Evolutionary conservation across 2,888 invertebrate genomes (phyloP).

Genomic region (Antitype chi): DNA sequence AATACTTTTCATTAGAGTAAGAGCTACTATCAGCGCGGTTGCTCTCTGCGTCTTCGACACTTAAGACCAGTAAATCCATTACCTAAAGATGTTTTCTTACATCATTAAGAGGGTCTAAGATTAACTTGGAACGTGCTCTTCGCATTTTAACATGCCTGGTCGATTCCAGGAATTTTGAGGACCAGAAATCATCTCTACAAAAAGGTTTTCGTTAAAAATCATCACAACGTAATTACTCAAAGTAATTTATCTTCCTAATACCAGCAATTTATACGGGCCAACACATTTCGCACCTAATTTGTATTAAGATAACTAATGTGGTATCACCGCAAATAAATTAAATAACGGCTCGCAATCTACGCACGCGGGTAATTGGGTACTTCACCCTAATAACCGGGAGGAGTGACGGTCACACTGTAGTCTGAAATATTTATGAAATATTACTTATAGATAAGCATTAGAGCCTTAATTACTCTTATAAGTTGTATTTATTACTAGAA

Average conservation of each 20-base stretch:
- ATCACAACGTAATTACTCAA: not conserved
- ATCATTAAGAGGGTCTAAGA: not conserved
- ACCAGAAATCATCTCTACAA: not conserved
- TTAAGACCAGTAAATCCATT: not conserved
- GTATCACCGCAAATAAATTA: slow-evolving; percentile 46
- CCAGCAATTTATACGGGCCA: slow-evolving; percentile 13
- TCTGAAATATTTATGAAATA: slow-evolving; percentile 43
- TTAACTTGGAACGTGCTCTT: not conserved
- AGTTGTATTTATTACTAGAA: slow-evolving; percentile 9
- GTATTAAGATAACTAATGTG: slow-evolving; percentile 37
- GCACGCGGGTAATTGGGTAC: slow-evolving; percentile 42
- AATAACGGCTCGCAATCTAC: slow-evolving; percentile 43
- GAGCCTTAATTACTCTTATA: not conserved
- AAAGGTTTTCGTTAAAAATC: slow-evolving; percentile 7
- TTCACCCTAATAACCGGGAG: slow-evolving; percentile 21
- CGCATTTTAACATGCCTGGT: not conserved
- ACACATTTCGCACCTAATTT: slow-evolving; percentile 46
- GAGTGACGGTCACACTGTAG: not conserved
- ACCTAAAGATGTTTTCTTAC: not conserved
- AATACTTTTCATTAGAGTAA: not conserved
- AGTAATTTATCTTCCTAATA: slow-evolving; percentile 29
- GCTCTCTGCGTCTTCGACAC: not conserved
- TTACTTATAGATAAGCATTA: slow-evolving; percentile 32
- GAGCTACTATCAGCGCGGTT: not conserved
- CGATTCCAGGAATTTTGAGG: not conserved